phyloP scores from a whole-genome alignment of 2,888 invertebrate species.

The Lepidocyrtoides sp. region DNA sequence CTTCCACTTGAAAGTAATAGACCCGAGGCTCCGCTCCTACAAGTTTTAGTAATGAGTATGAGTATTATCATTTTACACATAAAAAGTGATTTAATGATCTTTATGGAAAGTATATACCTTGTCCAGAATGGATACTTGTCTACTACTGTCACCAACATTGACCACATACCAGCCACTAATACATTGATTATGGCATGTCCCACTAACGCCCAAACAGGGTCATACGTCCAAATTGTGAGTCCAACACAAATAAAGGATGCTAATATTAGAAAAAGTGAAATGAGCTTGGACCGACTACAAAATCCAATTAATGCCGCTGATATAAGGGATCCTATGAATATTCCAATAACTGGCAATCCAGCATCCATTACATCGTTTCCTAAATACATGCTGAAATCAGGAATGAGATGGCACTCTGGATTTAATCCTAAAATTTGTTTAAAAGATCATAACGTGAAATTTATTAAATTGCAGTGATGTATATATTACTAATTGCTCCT shows the following conservation, averaged over 20 bases:
- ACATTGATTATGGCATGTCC: constrained; percentile 83
- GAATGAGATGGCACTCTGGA: constrained; percentile 84
- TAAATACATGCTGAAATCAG: constrained; percentile 85
- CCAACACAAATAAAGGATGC: constrained; percentile 82
- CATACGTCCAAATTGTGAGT: constrained; percentile 81
- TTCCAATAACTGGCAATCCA: constrained; percentile 83
- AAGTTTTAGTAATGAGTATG: no score
- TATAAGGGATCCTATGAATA: constrained; percentile 82
- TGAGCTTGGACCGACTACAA: constrained; percentile 79
- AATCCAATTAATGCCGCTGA: constrained; percentile 76
- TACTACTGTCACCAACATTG: constrained; percentile 81
- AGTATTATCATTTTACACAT: not conserved
- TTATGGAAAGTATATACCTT: constrained; percentile 70
- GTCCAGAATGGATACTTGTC: constrained; percentile 84
- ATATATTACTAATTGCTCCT: no score
- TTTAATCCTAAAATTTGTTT: constrained; percentile 79
- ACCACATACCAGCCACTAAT: constrained; percentile 82
- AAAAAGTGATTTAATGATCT: not conserved
- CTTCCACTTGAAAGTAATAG: constrained; percentile 82
- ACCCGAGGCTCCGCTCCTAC: constrained; percentile 83
- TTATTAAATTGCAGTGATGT: not conserved
- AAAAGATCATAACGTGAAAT: not conserved
- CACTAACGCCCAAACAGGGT: constrained; percentile 82
- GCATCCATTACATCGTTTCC: constrained; percentile 84
- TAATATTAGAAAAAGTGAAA: constrained; percentile 79